Percentiles rank a stretch among this genome's conserved stretches.
Evolutionary conservation across 2,888 invertebrate genomes (phyloP).

Genomic region (Stenolophus ochropezus): DNA sequence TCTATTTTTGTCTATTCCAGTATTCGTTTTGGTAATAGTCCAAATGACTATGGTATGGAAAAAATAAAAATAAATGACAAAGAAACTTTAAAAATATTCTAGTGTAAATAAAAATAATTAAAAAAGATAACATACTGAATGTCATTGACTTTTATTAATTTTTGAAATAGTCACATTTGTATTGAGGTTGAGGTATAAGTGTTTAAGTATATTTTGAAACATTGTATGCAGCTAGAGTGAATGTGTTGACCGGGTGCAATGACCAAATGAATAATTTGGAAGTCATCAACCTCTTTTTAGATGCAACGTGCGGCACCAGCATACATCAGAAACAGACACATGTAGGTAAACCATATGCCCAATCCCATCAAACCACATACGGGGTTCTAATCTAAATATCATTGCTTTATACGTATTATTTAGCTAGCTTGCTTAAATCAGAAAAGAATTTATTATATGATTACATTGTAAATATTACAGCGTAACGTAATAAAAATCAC

Average conservation of each 20-base stretch:
- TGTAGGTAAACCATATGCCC: background rate
- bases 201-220: too few species aligned
- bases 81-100: slow-evolving; percentile 34
- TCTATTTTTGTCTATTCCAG: background rate
- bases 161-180: background rate
- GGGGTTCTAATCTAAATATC: background rate
- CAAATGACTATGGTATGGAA: background rate
- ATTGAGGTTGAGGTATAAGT: background rate
- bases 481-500: too few species aligned
- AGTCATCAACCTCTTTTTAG: slow-evolving; percentile 39
- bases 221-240: too few species aligned
- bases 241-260: slow-evolving; percentile 36
- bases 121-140: slow-evolving; percentile 21
- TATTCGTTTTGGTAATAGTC: slow-evolving; percentile 9
- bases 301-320: slow-evolving; percentile 24
- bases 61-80: slow-evolving; percentile 15
- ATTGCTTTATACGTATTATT: background rate
- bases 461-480: too few species aligned
- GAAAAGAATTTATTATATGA: too few species aligned
- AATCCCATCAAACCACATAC: background rate
- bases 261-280: slow-evolving; percentile 45
- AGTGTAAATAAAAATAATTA: slow-evolving; percentile 22
- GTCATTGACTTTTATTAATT: background rate
- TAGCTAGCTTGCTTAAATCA: too few species aligned
- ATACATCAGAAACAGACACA: slow-evolving; percentile 8